Evolutionary conservation across 2,797 vertebrate genomes (phyloP).

Genomic region (Neosilurus mollespiculum): DNA sequence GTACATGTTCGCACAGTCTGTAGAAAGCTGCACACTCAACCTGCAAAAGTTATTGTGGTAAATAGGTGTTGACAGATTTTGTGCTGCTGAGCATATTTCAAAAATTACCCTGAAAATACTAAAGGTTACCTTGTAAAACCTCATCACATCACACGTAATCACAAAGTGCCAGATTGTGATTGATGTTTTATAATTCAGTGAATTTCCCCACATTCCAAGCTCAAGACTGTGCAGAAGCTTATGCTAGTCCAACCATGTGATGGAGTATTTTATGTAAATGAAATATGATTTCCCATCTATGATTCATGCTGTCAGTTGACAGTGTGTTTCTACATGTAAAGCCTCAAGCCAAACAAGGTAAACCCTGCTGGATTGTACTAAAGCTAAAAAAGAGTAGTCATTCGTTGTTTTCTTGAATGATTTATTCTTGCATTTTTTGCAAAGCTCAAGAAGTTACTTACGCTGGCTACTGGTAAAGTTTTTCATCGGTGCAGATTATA

Average conservation of each 20-base stretch:
- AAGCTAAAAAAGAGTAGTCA: not conserved
- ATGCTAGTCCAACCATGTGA: slow-evolving; percentile 6
- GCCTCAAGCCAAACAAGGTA: not conserved
- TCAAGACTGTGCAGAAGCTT: not conserved
- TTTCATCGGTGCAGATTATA: slow-evolving; percentile 26
- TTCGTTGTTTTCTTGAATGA: not conserved
- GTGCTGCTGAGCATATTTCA: not conserved
- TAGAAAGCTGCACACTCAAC: no score
- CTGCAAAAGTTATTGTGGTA: no score
- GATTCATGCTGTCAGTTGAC: slow-evolving; percentile 28
- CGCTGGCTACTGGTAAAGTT: slow-evolving; percentile 1
- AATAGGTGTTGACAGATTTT: not conserved
- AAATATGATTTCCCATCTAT: slow-evolving; percentile 12
- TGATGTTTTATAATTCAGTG: not conserved
- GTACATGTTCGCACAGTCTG: no score
- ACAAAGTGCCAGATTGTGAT: not conserved
- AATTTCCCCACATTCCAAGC: not conserved
- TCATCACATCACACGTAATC: not conserved
- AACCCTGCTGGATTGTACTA: not conserved
- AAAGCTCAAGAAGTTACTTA: not conserved
- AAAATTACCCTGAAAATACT: not conserved
- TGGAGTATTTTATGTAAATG: slow-evolving; percentile 14
- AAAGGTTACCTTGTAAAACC: not conserved
- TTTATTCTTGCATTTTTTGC: not conserved
- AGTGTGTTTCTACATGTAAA: slow-evolving; percentile 7